Base-by-base conservation (phyloP, 2,113 vertebrate genomes). In the Eclectus roratus region DNA sequence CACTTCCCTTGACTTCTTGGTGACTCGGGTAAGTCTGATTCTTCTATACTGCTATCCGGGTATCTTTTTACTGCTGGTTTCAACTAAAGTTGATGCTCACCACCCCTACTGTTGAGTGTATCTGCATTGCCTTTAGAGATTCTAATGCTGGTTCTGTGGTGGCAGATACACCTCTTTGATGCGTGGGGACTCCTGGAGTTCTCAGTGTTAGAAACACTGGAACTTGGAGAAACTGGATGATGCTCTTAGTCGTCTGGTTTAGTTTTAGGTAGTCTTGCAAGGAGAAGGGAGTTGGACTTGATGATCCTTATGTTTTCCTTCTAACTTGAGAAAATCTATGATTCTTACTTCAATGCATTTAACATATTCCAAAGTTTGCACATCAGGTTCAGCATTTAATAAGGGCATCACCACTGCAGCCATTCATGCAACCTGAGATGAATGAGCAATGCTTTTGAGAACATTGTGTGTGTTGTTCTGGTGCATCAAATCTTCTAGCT, bases 21-120 rank as follows among this genome's bases (percentile, higher is more conserved):
- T 49, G 78, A 80, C 89, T 94, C 24, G 27, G 96, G 91, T 96
- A 60, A 96, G 96, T 84, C 69, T 33, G 39, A 74, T 27, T 35
- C 43, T 55, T n/a, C 80, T 89, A 44, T 52, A 1, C 6, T 31
- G 31, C n/a, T 87, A 28, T 64, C 4, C 1, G 2, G 8, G 28
- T 55, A 1, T 19, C 1, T 68, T 58, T 39, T 23, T 13, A 9
- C 9, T 7, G 9, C 5, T 17, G 29, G 3, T 41, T 80, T 84
- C 33, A 27, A 2, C 68, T 27, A 6, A 2, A 15, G 18, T 11
- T 52, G 31, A 4, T 33, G 60, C 9, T 17, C 60, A 33, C 3
- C 18, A 5, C 18, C 73, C 9, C 6, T 37, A 39, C 24, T n/a
- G 29, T 33, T 7, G 66, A 61, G 31, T 11, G 5, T 3, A 7